phyloP scores from a whole-genome alignment of 1,140 invertebrate genomes.

The Papilio machaon region DNA sequence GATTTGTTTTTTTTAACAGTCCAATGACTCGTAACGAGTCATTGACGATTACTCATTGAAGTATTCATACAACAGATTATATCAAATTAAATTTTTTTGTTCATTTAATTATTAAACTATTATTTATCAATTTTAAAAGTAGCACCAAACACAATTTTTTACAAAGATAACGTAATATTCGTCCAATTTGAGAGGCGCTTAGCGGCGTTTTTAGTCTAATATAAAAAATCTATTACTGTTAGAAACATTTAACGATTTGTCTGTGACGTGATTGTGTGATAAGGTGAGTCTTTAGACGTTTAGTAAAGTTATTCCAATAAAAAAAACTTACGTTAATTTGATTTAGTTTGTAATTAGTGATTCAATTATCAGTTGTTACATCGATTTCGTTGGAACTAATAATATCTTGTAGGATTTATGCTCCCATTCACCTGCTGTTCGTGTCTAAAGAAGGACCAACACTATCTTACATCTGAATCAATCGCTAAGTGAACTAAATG shows the following conservation, averaged over 20 bases:
- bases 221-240: too few relatives aligned
- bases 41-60: constrained; percentile 11
- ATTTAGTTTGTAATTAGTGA: not conserved
- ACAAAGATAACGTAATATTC: too few relatives aligned
- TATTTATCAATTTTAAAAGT: not conserved
- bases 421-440: constrained; percentile 11
- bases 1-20: not conserved
- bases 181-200: too few relatives aligned
- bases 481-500: not conserved
- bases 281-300: too few relatives aligned
- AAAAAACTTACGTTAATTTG: not conserved
- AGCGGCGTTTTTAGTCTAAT: too few relatives aligned
- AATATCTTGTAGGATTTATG: constrained; percentile 7
- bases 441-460: not conserved
- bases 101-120: not conserved
- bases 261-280: too few relatives aligned
- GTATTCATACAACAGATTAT: not conserved
- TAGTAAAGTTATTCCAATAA: constrained; percentile 36
- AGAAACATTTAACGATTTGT: too few relatives aligned
- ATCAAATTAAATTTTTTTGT: not conserved
- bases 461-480: constrained; percentile 9
- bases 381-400: not conserved
- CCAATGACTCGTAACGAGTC: not conserved
- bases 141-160: too few relatives aligned
- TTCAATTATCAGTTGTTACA: constrained; percentile 1